Base-by-base conservation (phyloP, 2,113 vertebrate genomes). In the Sphaerodactylus townsendi region DNA sequence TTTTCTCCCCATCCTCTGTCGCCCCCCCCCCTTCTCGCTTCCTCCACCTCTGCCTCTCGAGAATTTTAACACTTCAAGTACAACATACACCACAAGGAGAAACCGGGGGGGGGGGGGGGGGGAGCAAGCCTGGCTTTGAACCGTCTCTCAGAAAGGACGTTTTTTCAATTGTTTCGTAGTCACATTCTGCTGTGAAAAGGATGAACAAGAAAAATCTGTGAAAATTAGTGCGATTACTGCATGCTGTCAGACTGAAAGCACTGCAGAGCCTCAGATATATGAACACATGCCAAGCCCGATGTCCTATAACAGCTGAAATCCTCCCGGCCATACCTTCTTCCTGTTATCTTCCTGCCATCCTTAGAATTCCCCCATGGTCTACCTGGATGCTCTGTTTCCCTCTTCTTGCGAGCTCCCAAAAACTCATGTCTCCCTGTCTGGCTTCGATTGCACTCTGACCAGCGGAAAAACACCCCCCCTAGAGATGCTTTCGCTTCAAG, bases 41-140 rank as follows among this genome's bases (percentile, higher is more conserved):
- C 84, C 85, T 84, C 92, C 86, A 89, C 88, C 84, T 1, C 0
- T 14, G 50, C 77, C 93, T 85, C 92, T 23, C 1, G 92, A 91
- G 93, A 89, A 53, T 88, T 93, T 85, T 66, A 86, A 85, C 79
- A 37, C 87, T 92, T 95, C 87, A 92, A 92, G 83, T 46, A 48
- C 82, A 87, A 90, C 87, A 89, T 82, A 82, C 2, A 72, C 66
- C 17, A 79, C 48, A 78, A 1, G 77, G 23, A 62, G 59, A 62
- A 25, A 62, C 21, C 19, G 23, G 10, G 59, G 23, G 21, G 59
- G 74, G 25, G 21, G 5, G 48, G 4, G 19, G 37, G 14, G 19
- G 48, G 39, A 5, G 79, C 39, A 71, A 46, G 89, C 79, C 89
- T 84, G 50, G 85, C n/a, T 0, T 21, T 84, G 65, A 79, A 80